Percentiles rank a stretch among this genome's conserved stretches.
Conservation (phyloP, 2,113 vertebrate species). For the Cinclus cinclus region DNA sequence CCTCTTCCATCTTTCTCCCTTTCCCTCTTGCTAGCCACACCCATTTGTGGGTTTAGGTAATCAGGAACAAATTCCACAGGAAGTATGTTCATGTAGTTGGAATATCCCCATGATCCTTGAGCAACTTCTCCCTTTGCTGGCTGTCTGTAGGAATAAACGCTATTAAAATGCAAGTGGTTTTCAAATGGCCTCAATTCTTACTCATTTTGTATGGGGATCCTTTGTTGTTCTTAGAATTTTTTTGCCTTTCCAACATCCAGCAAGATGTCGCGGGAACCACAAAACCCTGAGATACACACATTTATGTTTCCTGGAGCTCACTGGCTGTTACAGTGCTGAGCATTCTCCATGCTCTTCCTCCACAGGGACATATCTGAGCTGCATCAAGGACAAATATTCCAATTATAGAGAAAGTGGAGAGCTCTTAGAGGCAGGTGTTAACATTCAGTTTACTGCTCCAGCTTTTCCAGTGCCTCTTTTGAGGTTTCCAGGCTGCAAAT, state of each 20-base stretch:
- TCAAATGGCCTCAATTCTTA: not conserved
- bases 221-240: not conserved
- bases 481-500: not conserved
- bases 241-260: not conserved
- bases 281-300: not conserved
- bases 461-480: not conserved
- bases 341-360: not conserved
- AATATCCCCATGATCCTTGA: not conserved
- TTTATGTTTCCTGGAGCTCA: not conserved
- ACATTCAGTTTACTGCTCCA: not conserved
- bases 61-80: not conserved
- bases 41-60: not conserved
- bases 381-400: slow-evolving; percentile 16
- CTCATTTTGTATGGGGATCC: not conserved
- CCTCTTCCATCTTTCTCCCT: not conserved
- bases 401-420: not conserved
- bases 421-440: not conserved
- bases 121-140: not conserved
- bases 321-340: not conserved
- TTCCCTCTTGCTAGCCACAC: not conserved
- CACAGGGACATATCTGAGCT: not conserved
- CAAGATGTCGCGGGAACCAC: not conserved
- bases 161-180: not conserved
- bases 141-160: not conserved
- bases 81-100: not conserved